Percentiles rank a stretch among this genome's conserved stretches.
phyloP scores from a whole-genome alignment of 1,140 invertebrate species.

The Meloidogyne chitwoodi region DNA sequence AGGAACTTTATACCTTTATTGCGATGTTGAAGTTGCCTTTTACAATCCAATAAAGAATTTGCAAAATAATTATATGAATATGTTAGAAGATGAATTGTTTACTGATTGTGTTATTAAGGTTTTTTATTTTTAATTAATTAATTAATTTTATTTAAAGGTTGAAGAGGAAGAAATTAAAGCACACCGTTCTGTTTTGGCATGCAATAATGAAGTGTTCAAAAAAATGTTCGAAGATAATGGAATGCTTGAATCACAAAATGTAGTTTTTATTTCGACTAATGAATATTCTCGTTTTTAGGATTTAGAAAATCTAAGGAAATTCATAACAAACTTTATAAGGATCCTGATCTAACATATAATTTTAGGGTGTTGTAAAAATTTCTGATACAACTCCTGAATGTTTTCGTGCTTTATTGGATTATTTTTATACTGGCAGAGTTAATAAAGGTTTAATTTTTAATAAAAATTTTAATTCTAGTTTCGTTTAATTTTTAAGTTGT shows the following conservation, averaged over 20 bases:
- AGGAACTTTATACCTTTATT: background rate
- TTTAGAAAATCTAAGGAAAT: too few relatives aligned
- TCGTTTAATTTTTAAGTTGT: background rate
- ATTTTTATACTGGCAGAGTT: too few relatives aligned
- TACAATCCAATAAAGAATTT: background rate
- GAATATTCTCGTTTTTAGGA: too few relatives aligned
- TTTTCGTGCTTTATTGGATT: too few relatives aligned
- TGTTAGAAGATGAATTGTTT: background rate
- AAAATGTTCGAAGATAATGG: background rate
- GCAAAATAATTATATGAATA: background rate
- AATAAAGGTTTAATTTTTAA: background rate
- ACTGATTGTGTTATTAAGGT: background rate
- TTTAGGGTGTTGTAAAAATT: too few relatives aligned
- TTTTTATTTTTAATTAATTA: background rate
- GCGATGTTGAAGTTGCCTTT: background rate
- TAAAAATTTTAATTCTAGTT: too few relatives aligned
- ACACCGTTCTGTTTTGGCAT: background rate
- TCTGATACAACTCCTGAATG: too few relatives aligned
- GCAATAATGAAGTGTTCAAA: background rate
- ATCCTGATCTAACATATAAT: too few relatives aligned
- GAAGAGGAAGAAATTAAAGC: background rate
- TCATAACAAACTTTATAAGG: too few relatives aligned
- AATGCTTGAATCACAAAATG: background rate
- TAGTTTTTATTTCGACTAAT: background rate
- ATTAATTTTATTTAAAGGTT: background rate